These are phyloP conservation scores for Saccopteryx leptura DNA, from an alignment of 2,113 vertebrate species.

Conservation along the genomic window DNA sequence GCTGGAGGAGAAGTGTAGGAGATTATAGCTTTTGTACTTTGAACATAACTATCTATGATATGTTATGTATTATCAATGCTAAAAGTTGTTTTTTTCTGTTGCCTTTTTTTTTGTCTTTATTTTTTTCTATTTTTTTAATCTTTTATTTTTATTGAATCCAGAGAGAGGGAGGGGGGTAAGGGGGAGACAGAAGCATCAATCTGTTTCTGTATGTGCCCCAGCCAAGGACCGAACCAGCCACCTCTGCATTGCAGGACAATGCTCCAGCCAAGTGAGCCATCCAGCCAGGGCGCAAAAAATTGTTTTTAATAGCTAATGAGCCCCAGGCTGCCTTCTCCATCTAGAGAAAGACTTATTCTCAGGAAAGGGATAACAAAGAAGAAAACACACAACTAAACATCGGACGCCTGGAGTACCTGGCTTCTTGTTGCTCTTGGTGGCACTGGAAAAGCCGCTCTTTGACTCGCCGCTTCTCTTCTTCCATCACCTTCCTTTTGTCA, in stretches of 20 bases:
- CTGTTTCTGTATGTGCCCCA: too few relatives aligned
- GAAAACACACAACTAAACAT: background rate
- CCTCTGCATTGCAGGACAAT: too few relatives aligned
- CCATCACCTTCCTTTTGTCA: constrained; percentile 87
- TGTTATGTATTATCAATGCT: background rate
- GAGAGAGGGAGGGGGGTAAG: too few relatives aligned
- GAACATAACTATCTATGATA: background rate
- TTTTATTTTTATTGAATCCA: too few relatives aligned
- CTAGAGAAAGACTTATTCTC: background rate
- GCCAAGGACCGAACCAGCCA: too few relatives aligned
- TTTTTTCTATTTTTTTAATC: too few relatives aligned
- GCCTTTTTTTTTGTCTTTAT: too few relatives aligned
- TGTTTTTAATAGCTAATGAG: background rate
- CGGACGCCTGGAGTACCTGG: constrained; percentile 78
- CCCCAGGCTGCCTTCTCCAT: background rate
- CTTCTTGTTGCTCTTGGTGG: constrained; percentile 75
- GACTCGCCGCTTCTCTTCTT: constrained; percentile 88
- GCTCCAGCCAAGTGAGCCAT: too few relatives aligned
- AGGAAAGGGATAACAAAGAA: background rate
- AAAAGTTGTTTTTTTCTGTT: too few relatives aligned
- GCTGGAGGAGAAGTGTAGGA: background rate
- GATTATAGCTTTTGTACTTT: background rate
- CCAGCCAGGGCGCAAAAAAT: background rate
- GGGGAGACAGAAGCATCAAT: too few relatives aligned
- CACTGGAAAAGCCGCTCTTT: constrained; percentile 87